These are phyloP conservation scores for Platichthys stellatus DNA, from an alignment of 2,113 vertebrate species.

Conservation along the genomic window DNA sequence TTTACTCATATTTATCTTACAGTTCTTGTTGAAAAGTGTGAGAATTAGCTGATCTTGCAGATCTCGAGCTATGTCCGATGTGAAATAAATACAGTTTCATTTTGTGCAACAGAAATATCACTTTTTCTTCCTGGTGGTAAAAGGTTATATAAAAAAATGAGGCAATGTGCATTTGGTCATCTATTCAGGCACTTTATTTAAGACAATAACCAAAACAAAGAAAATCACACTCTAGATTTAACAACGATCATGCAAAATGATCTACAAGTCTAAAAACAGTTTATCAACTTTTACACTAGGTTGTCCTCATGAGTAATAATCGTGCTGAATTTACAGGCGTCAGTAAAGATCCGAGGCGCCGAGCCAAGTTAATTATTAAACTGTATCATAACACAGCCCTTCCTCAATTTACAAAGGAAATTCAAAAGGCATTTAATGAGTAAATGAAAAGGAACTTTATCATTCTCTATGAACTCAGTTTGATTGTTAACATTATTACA, in stretches of 20 bases:
- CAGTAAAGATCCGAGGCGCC: neutral
- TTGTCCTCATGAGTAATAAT: constrained; percentile 62
- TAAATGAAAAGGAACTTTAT: neutral
- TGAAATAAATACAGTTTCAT: constrained; percentile 42
- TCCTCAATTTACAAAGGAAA: neutral
- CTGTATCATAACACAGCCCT: constrained; percentile 8
- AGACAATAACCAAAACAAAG: constrained; percentile 79
- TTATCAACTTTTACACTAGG: constrained; percentile 74
- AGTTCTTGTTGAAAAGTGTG: neutral
- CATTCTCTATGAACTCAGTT: neutral
- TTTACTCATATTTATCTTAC: neutral
- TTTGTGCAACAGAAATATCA: constrained; percentile 47
- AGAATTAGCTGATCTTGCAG: neutral
- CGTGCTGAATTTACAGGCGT: neutral
- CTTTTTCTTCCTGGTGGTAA: constrained; percentile 14
- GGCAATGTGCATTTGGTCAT: constrained; percentile 78
- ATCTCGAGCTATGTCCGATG: neutral
- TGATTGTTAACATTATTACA: constrained; percentile 41
- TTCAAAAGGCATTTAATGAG: neutral
- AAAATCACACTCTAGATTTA: constrained; percentile 75
- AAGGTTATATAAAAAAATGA: constrained; percentile 11
- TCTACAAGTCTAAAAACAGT: constrained; percentile 63
- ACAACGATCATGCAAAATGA: constrained; percentile 77
- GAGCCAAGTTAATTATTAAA: constrained; percentile 3
- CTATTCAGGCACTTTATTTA: constrained; percentile 61